phyloP scores from a whole-genome alignment of 2,888 invertebrate genomes.

The Epinotia ramella region DNA sequence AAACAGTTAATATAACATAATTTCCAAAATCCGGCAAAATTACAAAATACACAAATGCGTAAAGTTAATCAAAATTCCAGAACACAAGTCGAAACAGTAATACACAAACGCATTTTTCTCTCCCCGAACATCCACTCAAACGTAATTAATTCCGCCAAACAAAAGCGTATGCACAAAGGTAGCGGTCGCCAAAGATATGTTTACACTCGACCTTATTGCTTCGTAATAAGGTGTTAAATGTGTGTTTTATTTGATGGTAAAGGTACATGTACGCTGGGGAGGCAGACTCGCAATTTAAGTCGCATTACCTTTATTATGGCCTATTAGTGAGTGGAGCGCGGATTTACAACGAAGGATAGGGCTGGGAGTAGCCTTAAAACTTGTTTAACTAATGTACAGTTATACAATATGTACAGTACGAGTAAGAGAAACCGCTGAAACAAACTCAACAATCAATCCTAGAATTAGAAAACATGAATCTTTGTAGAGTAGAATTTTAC shows the following conservation, averaged over 20 bases:
- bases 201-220: background rate
- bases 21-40: too few species aligned
- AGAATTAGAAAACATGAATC: too few species aligned
- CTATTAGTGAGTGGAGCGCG: conserved; percentile 57
- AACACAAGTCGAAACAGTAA: background rate
- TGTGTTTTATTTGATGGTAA: background rate
- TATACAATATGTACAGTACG: too few species aligned
- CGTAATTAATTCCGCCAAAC: conserved; percentile 35
- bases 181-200: background rate
- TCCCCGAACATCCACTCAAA: conserved; percentile 19
- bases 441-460: too few species aligned
- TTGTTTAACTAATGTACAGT: background rate
- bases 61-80: background rate
- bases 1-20: too few species aligned
- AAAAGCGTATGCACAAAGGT: conserved; percentile 20
- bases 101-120: conserved; percentile 1
- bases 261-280: background rate
- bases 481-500: too few species aligned
- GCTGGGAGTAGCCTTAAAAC: background rate
- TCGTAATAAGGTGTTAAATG: background rate
- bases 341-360: conserved; percentile 18
- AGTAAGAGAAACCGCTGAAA: too few species aligned
- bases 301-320: conserved; percentile 62
- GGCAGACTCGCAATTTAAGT: conserved; percentile 55
- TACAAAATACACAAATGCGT: background rate